Conservation (phyloP, 2,797 vertebrate genomes). For the Chelon auratus region DNA sequence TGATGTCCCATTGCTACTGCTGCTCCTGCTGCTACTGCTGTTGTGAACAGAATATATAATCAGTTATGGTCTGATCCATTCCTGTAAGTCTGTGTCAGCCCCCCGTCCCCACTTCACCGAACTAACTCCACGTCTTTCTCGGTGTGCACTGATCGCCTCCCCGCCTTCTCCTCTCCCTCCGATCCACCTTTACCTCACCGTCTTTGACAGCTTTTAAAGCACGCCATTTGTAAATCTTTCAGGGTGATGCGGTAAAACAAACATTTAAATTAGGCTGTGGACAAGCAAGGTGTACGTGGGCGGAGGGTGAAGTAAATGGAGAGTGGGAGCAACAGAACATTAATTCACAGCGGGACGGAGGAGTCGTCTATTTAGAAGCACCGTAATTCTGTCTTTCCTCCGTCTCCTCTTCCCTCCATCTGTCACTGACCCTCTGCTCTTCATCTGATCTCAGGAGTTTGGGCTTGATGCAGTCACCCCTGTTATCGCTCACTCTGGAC, state of each 20-base stretch:
- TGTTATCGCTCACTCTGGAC: slow-evolving; percentile 44
- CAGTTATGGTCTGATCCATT: slow-evolving; percentile 58
- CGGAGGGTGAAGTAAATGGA: slow-evolving; percentile 47
- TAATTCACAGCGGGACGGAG: slow-evolving; percentile 60
- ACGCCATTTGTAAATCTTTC: slow-evolving; percentile 53
- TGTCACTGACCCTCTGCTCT: slow-evolving; percentile 51
- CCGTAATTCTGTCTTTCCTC: slow-evolving; percentile 43
- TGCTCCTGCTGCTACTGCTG: slow-evolving; percentile 60
- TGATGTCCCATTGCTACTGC: slow-evolving; percentile 62
- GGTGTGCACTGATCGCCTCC: slow-evolving; percentile 1
- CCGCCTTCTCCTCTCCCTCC: slow-evolving; percentile 2
- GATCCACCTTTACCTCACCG: not conserved
- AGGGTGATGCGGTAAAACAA: slow-evolving; percentile 64
- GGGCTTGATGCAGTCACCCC: not conserved
- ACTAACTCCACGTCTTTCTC: slow-evolving; percentile 28
- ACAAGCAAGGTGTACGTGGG: slow-evolving; percentile 48
- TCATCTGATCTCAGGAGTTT: slow-evolving; percentile 46
- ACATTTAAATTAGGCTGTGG: slow-evolving; percentile 70
- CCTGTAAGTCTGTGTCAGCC: slow-evolving; percentile 32
- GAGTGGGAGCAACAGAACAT: slow-evolving; percentile 53
- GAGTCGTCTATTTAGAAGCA: slow-evolving; percentile 44
- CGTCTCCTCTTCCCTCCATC: slow-evolving; percentile 28
- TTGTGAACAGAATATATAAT: slow-evolving; percentile 74
- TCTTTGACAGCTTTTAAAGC: slow-evolving; percentile 52
- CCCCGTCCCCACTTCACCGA: slow-evolving; percentile 10